Evolutionary conservation across 2,888 invertebrate genomes (phyloP).

Genomic region (Maniola hyperantus): DNA sequence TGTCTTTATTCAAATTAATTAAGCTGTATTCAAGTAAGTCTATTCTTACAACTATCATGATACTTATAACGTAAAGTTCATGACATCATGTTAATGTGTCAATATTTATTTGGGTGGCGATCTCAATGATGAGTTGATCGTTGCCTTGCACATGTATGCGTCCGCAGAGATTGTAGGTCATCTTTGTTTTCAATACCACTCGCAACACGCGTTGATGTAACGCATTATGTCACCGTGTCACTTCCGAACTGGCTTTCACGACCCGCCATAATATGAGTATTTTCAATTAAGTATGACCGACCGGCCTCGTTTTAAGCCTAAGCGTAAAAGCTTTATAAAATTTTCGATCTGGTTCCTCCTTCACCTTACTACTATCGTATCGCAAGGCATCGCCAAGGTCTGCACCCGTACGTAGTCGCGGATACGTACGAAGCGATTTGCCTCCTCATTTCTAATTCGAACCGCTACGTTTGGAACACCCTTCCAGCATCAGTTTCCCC

Average conservation of each 20-base stretch:
- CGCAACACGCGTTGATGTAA: conserved; percentile 34
- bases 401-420: too few species aligned
- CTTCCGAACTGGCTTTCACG: conserved; percentile 47
- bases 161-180: conserved; percentile 25
- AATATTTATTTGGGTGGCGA: not conserved
- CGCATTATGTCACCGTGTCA: conserved; percentile 44
- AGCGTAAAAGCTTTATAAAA: too few species aligned
- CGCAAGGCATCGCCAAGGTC: too few species aligned
- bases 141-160: not conserved
- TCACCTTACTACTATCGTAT: too few species aligned
- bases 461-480: too few species aligned
- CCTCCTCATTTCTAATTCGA: too few species aligned
- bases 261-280: conserved; percentile 40
- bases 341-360: too few species aligned
- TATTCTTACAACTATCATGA: too few species aligned
- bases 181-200: conserved; percentile 31
- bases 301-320: conserved; percentile 21
- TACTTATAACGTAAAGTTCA: not conserved
- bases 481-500: too few species aligned
- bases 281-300: conserved; percentile 15
- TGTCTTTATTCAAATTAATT: too few species aligned
- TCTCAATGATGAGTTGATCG: not conserved
- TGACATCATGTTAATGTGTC: not conserved
- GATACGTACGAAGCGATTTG: too few species aligned
- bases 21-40: too few species aligned